Conservation (phyloP, 2,888 invertebrate species). For the Orchestes rusci region DNA sequence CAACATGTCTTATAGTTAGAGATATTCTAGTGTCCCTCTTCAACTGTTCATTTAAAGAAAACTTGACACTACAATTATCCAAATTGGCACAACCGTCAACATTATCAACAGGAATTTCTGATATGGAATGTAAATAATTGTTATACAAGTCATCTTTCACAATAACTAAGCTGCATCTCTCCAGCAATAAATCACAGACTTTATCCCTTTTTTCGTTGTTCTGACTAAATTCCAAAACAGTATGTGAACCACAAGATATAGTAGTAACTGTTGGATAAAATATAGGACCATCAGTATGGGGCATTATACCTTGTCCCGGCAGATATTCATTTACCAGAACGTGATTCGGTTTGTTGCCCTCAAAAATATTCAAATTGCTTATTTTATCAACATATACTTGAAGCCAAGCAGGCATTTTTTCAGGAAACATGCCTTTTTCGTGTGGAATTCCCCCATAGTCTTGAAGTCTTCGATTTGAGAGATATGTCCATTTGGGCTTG, state of each 20-base stretch:
- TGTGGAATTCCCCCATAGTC: slow-evolving; percentile 97
- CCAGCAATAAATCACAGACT: slow-evolving; percentile 71
- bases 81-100: slow-evolving; percentile 60
- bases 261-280: slow-evolving; percentile 92
- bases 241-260: slow-evolving; percentile 85
- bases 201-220: slow-evolving; percentile 42
- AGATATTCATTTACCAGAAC: slow-evolving; percentile 91
- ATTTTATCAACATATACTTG: slow-evolving; percentile 64
- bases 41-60: slow-evolving; percentile 51
- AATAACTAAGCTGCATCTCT: slow-evolving; percentile 82
- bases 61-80: slow-evolving; percentile 51
- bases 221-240: slow-evolving; percentile 77
- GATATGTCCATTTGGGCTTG: slow-evolving; percentile 92
- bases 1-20: slow-evolving; percentile 88
- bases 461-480: slow-evolving; percentile 86
- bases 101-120: slow-evolving; percentile 59
- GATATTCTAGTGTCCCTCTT: slow-evolving; percentile 70
- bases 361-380: slow-evolving; percentile 60
- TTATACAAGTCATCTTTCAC: slow-evolving; percentile 77
- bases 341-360: slow-evolving; percentile 76
- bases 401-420: slow-evolving; percentile 83
- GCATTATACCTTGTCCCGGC: slow-evolving; percentile 93
- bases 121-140: slow-evolving; percentile 80
- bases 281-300: slow-evolving; percentile 92
- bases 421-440: slow-evolving; percentile 87